Conservation (phyloP, 2,797 vertebrate species). For the Gymnoscopelus braueri region DNA sequence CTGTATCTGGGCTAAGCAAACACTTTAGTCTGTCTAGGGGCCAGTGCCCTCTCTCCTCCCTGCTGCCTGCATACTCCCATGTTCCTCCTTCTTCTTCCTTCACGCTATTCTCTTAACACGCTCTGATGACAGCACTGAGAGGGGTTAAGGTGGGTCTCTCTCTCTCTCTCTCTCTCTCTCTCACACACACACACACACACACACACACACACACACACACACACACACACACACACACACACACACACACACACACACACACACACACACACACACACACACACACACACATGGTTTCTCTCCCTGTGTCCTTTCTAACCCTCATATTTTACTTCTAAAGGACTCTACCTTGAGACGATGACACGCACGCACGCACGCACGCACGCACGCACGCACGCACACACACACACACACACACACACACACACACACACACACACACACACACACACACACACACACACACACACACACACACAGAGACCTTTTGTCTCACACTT, state of each 20-base stretch:
- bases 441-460: too few relatives aligned
- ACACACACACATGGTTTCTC: background rate
- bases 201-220: slow-evolving; percentile 3
- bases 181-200: slow-evolving; percentile 7
- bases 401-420: slow-evolving; percentile 19
- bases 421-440: background rate
- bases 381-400: slow-evolving; percentile 7
- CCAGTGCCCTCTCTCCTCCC: slow-evolving; percentile 42
- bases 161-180: slow-evolving; percentile 14
- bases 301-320: background rate
- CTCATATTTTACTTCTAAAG: slow-evolving; percentile 17
- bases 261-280: slow-evolving; percentile 13
- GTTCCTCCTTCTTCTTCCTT: slow-evolving; percentile 47
- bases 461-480: background rate
- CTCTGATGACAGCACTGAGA: slow-evolving; percentile 58
- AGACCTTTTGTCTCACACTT: too few relatives aligned
- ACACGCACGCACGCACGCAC: background rate
- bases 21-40: slow-evolving; percentile 51
- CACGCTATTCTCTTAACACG: slow-evolving; percentile 50
- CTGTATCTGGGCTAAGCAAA: slow-evolving; percentile 47
- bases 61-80: slow-evolving; percentile 48
- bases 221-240: background rate
- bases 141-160: slow-evolving; percentile 50
- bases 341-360: slow-evolving; percentile 21
- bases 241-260: slow-evolving; percentile 11